Evolutionary conservation across 2,797 vertebrate species (phyloP).

Genomic region (Pempheris klunzingeri): DNA sequence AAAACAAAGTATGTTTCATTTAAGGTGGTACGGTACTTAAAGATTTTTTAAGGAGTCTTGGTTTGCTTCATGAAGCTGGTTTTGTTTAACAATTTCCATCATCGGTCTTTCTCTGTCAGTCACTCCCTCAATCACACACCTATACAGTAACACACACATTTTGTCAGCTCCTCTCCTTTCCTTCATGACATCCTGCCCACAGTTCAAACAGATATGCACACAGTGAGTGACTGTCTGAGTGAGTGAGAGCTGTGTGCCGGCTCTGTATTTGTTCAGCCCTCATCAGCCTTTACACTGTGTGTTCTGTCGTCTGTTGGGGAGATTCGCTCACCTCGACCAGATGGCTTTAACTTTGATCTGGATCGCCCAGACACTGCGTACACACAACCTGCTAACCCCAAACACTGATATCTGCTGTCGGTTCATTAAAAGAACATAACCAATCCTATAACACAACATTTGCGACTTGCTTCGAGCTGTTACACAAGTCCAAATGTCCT

Average conservation of each 20-base stretch:
- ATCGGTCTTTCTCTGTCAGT: constrained; percentile 3
- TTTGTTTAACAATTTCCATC: constrained; percentile 32
- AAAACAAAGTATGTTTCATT: no score
- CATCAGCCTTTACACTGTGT: constrained; percentile 51
- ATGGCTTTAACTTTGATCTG: constrained; percentile 46
- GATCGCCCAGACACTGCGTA: constrained; percentile 38
- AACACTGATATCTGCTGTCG: constrained; percentile 42
- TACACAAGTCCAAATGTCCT: not conserved
- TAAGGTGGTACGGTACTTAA: not conserved
- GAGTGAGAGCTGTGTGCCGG: constrained; percentile 34
- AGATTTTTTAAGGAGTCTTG: not conserved
- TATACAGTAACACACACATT: constrained; percentile 17
- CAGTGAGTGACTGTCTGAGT: constrained; percentile 15
- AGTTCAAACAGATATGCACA: not conserved
- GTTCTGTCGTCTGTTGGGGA: constrained; percentile 22
- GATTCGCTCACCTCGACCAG: constrained; percentile 35
- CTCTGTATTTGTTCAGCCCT: constrained; percentile 56
- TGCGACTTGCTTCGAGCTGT: constrained; percentile 1
- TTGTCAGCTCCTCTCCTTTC: constrained; percentile 28
- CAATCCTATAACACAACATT: not conserved
- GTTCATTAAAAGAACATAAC: constrained; percentile 48
- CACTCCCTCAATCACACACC: constrained; percentile 20
- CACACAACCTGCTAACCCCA: constrained; percentile 39
- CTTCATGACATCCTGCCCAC: constrained; percentile 35
- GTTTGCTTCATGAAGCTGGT: constrained; percentile 31